phyloP scores from a whole-genome alignment of 2,797 vertebrate species.

The Rhincodon typus region DNA sequence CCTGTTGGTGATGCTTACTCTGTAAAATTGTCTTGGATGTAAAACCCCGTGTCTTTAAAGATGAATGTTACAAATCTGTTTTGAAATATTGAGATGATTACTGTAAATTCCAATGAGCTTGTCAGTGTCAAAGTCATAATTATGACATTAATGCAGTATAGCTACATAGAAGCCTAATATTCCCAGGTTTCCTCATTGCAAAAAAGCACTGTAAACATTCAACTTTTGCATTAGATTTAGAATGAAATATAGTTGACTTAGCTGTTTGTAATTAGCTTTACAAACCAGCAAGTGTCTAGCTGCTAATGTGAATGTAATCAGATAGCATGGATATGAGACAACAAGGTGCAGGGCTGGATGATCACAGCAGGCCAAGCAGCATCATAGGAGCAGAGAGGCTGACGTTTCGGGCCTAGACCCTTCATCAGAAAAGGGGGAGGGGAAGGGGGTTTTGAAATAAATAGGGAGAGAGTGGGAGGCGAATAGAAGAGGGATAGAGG shows the following conservation, averaged over 20 bases:
- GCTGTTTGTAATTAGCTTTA: background rate
- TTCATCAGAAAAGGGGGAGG: too few species aligned
- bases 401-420: too few species aligned
- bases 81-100: background rate
- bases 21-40: background rate
- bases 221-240: background rate
- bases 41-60: background rate
- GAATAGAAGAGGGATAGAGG: too few species aligned
- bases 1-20: background rate
- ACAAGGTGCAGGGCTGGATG: too few species aligned
- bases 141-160: background rate
- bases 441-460: too few species aligned
- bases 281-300: background rate
- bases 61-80: background rate
- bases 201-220: background rate
- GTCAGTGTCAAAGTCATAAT: background rate
- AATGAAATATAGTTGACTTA: background rate
- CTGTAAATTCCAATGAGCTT: background rate
- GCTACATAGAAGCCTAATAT: background rate
- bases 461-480: too few species aligned
- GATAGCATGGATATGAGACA: background rate
- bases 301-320: background rate
- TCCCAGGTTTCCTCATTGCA: background rate
- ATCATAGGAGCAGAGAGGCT: too few species aligned
- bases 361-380: too few species aligned